Conservation (phyloP, 2,797 vertebrate genomes). For the Setipinna tenuifilis region DNA sequence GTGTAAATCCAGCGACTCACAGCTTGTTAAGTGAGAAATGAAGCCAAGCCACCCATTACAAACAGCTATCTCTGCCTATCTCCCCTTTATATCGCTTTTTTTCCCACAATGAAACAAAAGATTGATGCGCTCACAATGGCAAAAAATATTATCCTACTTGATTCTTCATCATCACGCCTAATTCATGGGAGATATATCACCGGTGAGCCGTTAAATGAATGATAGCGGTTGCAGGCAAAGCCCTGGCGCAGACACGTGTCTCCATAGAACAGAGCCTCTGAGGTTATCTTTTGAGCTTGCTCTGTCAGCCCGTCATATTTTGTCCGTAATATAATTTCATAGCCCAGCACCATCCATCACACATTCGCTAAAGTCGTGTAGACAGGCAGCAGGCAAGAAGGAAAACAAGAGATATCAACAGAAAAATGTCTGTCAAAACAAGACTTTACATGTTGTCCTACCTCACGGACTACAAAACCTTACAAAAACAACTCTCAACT, state of each 20-base stretch:
- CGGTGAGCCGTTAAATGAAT: not conserved
- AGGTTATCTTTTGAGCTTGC: not conserved
- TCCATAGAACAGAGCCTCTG: not conserved
- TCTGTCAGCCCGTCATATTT: not conserved
- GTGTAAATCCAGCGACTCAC: not conserved
- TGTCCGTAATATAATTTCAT: not conserved
- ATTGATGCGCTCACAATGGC: not conserved
- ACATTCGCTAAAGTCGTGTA: not conserved
- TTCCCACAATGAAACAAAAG: not conserved
- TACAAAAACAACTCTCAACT: too few relatives aligned
- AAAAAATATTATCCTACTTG: not conserved
- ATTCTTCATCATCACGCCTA: not conserved
- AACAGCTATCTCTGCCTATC: not conserved
- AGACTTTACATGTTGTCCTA: too few relatives aligned
- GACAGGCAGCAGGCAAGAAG: not conserved
- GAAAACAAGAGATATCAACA: not conserved
- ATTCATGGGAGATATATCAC: not conserved
- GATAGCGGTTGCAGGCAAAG: not conserved
- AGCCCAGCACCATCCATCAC: not conserved
- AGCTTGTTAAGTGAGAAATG: conserved; percentile 3
- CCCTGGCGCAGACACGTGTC: not conserved
- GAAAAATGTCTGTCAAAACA: too few relatives aligned
- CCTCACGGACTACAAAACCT: too few relatives aligned
- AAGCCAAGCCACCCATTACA: not conserved
- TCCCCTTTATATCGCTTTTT: not conserved